Evolutionary conservation across 2,113 vertebrate species (phyloP).

Genomic region (Todiramphus saurophagus): DNA sequence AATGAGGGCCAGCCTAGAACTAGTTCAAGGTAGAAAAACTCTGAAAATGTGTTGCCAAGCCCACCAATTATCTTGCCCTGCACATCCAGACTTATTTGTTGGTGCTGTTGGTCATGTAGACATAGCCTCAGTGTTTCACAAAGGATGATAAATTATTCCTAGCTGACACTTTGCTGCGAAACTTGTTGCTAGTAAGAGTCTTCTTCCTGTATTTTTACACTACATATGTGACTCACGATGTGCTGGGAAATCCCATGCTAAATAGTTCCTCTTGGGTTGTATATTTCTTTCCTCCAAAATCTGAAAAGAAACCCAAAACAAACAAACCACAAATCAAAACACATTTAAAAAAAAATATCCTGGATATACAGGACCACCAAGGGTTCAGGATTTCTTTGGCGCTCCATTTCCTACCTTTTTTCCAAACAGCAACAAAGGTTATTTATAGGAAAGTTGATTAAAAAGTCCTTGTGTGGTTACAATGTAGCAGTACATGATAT

Average conservation of each 20-base stretch:
- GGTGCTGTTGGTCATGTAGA: background rate
- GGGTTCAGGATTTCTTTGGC: background rate
- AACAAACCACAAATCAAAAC: background rate
- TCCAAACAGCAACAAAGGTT: background rate
- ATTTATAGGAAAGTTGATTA: background rate
- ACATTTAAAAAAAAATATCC: fast-evolving
- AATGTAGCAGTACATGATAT: background rate
- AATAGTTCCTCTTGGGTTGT: background rate
- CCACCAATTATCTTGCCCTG: background rate
- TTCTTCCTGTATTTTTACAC: background rate
- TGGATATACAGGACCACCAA: background rate
- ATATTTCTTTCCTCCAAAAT: background rate
- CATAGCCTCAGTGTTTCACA: background rate
- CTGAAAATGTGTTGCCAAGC: background rate
- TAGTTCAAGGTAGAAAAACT: background rate
- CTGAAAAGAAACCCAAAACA: background rate
- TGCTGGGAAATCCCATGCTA: background rate
- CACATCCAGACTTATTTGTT: background rate
- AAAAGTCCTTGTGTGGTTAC: background rate
- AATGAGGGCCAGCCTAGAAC: background rate
- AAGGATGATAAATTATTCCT: background rate
- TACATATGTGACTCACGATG: background rate
- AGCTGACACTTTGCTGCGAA: background rate
- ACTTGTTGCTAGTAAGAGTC: background rate
- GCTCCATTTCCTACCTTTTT: background rate